Base-by-base conservation (phyloP, 2,113 vertebrate species). In the Pluvianellus socialis region DNA sequence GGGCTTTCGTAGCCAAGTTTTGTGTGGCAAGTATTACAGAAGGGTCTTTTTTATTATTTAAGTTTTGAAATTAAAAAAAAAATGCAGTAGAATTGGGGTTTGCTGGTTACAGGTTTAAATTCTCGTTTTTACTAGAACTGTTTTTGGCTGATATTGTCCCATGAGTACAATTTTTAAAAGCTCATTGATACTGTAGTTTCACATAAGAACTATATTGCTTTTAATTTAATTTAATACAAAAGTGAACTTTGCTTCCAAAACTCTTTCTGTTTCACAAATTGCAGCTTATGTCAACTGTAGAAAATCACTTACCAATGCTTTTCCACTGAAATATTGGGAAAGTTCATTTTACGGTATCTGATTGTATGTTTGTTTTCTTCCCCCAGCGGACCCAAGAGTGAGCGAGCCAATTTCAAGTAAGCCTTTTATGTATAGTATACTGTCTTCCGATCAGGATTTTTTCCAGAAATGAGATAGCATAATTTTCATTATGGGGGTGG, bases 361-460 rank as follows among this genome's bases (percentile, higher is more conserved):
- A 98, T 14, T 81, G 55, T 88, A 33, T 97, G 67, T 97, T 92
- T 97, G 19, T 74, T 92, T 56, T 97, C 97, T 84, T 80, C 42
- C 80, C 96, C 66, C 87, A 99, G 99, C 99, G 91, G 99, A 99
- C 97, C 99, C 99, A 63, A 98, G 99, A 96, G 99, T 99, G 91
- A 99, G 98, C 0, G 99, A 99, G 96, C 96, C 98, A 23, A 98
- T 99, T 95, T 98, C 99, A 98, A 99, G 99, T 99, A 97, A 99
- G 98, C 95, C 61, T 86, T 81, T 80, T 76, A 12, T 66, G 7
- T 47, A 79, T 18, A 47, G 28, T 22, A 33, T 40, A 33, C 9
- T 76, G 61, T 27, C 49, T 50, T 83, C 55, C 62, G 47, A 72
- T 87, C 24, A 66, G 77, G 27, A 58, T 2, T 72, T 52, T 88